Conservation (phyloP, 35 echinoderm and acorn worm species). For the Anneissia japonica region DNA sequence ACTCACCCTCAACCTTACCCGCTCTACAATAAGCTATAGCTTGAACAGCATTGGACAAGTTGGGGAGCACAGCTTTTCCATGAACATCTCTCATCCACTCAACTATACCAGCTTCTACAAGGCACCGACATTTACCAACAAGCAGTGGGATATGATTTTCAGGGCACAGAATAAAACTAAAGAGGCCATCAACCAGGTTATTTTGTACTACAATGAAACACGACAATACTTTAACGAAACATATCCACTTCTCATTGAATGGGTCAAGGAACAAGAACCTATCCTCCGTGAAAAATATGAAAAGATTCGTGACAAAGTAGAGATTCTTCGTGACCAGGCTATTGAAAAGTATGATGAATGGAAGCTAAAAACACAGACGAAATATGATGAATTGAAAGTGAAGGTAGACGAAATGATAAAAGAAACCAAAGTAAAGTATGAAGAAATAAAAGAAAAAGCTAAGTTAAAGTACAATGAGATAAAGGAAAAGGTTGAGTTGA, state of each 20-base stretch:
- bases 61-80: conserved; percentile 72
- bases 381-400: background rate
- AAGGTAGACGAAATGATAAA: background rate
- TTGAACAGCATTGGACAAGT: background rate
- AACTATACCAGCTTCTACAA: conserved; percentile 85
- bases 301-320: background rate
- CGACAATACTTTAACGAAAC: conserved; percentile 6
- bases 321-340: background rate
- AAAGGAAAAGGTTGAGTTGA: background rate
- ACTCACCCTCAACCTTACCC: background rate
- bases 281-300: background rate
- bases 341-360: background rate
- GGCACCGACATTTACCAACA: conserved; percentile 57
- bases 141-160: conserved; percentile 33
- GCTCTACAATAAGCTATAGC: background rate
- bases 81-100: conserved; percentile 87
- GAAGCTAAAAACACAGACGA: background rate
- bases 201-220: background rate
- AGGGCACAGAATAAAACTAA: background rate
- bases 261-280: background rate
- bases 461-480: background rate
- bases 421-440: background rate
- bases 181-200: background rate
- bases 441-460: background rate
- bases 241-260: background rate